phyloP scores from a whole-genome alignment of 2,797 vertebrate species.

The Heliangelus exortis region DNA sequence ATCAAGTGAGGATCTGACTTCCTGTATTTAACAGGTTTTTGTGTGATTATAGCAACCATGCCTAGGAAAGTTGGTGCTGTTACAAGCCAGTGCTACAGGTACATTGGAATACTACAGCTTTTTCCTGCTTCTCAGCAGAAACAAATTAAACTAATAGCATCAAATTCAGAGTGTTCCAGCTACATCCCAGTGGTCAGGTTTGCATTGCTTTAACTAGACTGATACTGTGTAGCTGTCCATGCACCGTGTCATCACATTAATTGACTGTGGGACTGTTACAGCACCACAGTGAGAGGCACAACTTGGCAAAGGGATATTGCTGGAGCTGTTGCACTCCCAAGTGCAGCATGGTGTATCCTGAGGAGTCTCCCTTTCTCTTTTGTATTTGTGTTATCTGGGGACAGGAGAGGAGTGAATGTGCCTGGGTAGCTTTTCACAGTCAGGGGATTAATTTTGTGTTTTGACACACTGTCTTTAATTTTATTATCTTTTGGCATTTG shows the following conservation, averaged over 20 bases:
- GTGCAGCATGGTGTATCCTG: background rate
- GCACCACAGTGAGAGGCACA: background rate
- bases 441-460: background rate
- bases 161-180: background rate
- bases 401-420: background rate
- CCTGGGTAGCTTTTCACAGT: background rate
- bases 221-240: background rate
- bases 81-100: background rate
- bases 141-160: background rate
- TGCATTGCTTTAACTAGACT: background rate
- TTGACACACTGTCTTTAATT: background rate
- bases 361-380: background rate
- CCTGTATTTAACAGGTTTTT: background rate
- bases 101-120: background rate
- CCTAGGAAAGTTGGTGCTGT: background rate
- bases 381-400: background rate
- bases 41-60: background rate
- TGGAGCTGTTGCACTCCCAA: background rate
- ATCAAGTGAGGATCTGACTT: background rate
- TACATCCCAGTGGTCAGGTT: background rate
- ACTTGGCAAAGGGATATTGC: background rate
- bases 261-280: background rate
- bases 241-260: background rate
- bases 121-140: background rate
- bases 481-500: background rate